Percentiles rank a stretch among this genome's conserved stretches.
Evolutionary conservation across 2,797 vertebrate genomes (phyloP).

Genomic region (Margarornis squamiger): DNA sequence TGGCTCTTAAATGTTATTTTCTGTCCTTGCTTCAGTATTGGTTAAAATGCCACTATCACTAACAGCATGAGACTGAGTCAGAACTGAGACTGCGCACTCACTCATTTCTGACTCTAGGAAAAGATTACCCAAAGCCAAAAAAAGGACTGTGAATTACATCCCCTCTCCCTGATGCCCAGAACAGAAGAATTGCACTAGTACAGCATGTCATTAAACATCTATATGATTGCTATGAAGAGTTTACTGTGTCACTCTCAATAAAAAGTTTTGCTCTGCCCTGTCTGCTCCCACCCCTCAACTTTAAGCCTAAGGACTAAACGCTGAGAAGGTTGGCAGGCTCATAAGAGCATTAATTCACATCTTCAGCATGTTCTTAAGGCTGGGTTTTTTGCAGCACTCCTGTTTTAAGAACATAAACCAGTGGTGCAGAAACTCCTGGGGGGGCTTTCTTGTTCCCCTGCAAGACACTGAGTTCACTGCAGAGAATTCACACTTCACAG

Average conservation of each 20-base stretch:
- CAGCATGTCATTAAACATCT: neutral
- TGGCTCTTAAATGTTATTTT: constrained; percentile 17
- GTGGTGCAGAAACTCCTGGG: neutral
- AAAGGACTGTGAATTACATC: neutral
- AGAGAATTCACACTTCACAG: neutral
- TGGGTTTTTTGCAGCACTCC: neutral
- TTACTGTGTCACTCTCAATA: neutral
- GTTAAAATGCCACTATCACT: constrained; percentile 40
- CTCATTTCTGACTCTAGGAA: neutral
- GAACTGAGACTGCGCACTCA: neutral
- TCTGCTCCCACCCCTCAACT: neutral
- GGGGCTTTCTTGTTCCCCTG: neutral
- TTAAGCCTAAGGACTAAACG: neutral
- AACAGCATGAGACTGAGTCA: constrained; percentile 45
- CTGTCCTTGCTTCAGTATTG: neutral
- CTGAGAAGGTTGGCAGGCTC: neutral
- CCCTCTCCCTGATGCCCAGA: neutral
- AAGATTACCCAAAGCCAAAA: constrained; percentile 11
- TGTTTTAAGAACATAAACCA: neutral
- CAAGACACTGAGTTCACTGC: neutral
- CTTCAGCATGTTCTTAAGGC: neutral
- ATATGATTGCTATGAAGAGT: neutral
- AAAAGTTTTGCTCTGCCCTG: neutral
- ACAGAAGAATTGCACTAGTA: neutral
- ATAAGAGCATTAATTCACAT: neutral